Percentiles rank a stretch among this genome's conserved stretches.
Evolutionary conservation across 2,113 vertebrate species (phyloP).

Genomic region (Thomomys bottae): DNA sequence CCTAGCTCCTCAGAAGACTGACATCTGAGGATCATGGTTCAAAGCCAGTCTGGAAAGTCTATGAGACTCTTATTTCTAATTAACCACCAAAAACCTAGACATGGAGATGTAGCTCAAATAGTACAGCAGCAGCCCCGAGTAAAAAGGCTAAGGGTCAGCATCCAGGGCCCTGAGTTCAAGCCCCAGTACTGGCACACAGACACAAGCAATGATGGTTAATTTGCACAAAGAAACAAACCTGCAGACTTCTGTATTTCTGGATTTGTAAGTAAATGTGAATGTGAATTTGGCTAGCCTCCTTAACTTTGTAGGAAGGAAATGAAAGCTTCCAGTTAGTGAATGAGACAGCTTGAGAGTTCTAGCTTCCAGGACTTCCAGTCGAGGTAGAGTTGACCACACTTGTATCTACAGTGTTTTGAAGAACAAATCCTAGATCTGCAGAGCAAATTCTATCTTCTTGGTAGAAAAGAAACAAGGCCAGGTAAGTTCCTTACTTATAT

Average conservation of each 20-base stretch:
- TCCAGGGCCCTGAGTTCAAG: too few species aligned
- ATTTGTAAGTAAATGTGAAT: background rate
- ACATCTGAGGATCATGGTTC: too few species aligned
- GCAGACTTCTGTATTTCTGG: background rate
- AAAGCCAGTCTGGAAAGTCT: too few species aligned
- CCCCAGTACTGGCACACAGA: too few species aligned
- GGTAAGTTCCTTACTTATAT: background rate
- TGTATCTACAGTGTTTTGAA: background rate
- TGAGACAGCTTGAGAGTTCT: background rate
- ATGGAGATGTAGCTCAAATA: too few species aligned
- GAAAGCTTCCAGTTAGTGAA: background rate
- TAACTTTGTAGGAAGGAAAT: background rate
- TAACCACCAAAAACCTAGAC: too few species aligned
- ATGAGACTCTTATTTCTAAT: too few species aligned
- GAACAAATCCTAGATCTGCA: background rate
- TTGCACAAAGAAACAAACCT: conserved; percentile 35
- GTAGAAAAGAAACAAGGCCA: background rate
- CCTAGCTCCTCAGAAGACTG: too few species aligned
- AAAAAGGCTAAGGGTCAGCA: too few species aligned
- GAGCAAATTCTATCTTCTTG: background rate
- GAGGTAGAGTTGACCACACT: background rate
- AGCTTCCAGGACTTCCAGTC: background rate
- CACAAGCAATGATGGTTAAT: background rate
- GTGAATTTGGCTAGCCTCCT: background rate
- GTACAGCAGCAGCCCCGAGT: too few species aligned